Evolutionary conservation across 2,113 vertebrate genomes (phyloP).

Genomic region (Pachycephala philippinensis): DNA sequence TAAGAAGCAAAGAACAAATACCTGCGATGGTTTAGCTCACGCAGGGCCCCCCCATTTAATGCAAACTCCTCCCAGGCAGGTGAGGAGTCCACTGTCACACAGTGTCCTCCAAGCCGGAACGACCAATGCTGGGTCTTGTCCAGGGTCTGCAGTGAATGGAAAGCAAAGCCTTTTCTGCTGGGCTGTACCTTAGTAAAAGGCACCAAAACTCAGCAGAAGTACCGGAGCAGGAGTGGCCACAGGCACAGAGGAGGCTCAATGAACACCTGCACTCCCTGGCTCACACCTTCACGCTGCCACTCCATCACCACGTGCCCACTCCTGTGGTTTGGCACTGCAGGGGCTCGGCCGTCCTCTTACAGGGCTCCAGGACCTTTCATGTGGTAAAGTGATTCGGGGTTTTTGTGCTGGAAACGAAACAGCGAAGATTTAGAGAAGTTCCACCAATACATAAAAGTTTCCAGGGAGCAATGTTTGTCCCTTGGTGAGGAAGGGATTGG

Average conservation of each 20-base stretch:
- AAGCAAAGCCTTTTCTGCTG: not conserved
- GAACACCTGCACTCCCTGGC: not conserved
- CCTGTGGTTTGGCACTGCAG: not conserved
- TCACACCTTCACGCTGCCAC: not conserved
- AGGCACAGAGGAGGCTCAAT: not conserved
- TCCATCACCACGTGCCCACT: fast-evolving
- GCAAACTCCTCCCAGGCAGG: not conserved
- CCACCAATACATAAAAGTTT: not conserved
- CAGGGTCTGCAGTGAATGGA: not conserved
- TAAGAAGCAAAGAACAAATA: not conserved
- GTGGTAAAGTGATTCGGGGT: not conserved
- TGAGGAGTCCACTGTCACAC: fast-evolving
- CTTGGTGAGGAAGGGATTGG: not conserved
- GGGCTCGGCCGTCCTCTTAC: fast-evolving
- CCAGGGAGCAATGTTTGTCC: not conserved
- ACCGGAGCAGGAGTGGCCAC: not conserved
- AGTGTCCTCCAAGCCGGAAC: not conserved
- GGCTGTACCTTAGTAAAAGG: not conserved
- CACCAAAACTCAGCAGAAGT: not conserved
- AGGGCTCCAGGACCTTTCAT: not conserved
- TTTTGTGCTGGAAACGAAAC: not conserved
- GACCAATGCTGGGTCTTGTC: not conserved
- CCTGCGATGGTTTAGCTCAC: not conserved
- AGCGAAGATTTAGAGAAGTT: not conserved
- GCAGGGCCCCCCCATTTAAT: too few relatives aligned